phyloP scores from a whole-genome alignment of 2,797 vertebrate species.

The Pseudochirops corinnae region DNA sequence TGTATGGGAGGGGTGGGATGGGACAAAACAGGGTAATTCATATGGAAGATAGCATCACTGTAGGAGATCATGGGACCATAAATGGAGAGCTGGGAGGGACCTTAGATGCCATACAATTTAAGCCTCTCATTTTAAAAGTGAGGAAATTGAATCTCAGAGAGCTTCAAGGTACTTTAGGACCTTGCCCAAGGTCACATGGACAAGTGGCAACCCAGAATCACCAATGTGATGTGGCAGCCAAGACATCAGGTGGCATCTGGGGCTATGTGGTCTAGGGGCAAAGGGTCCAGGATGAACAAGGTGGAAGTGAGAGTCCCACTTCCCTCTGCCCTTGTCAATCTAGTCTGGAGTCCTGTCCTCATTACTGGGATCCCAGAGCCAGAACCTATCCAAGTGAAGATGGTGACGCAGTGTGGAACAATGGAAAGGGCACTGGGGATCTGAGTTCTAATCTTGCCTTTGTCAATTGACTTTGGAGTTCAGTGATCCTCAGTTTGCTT shows the following conservation, averaged over 20 bases:
- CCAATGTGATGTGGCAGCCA: neutral
- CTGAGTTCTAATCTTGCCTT: neutral
- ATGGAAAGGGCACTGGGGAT: neutral
- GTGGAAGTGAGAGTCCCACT: neutral
- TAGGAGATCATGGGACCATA: neutral
- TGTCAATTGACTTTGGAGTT: neutral
- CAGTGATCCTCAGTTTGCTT: neutral
- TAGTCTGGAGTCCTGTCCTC: neutral
- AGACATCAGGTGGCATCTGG: neutral
- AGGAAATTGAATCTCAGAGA: neutral
- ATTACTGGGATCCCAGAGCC: neutral
- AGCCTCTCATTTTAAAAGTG: neutral
- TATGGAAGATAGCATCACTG: neutral
- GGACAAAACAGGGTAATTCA: neutral
- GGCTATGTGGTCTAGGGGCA: neutral
- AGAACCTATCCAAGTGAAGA: neutral
- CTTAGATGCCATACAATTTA: neutral
- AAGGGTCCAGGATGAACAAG: neutral
- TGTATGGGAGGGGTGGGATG: neutral
- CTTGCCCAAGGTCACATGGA: neutral
- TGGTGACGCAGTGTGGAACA: neutral
- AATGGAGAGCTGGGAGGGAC: neutral
- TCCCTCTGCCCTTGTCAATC: neutral
- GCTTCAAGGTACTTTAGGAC: neutral
- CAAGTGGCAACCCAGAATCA: neutral